Conservation (phyloP, 1,140 invertebrate genomes). For the Nasonia longicornis region DNA sequence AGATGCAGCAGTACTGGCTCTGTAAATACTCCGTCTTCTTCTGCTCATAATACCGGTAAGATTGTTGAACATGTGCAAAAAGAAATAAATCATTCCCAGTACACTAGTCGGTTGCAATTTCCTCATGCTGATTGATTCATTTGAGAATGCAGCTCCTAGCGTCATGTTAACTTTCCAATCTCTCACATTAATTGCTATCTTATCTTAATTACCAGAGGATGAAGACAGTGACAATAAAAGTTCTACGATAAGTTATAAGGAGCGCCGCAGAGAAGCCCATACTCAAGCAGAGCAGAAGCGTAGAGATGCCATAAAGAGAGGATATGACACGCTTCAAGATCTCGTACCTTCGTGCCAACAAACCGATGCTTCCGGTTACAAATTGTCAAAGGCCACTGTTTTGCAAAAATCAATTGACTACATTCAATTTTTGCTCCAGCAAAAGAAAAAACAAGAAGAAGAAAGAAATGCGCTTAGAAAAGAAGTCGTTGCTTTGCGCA, state of each 20-base stretch:
- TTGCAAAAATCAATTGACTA: slow-evolving; percentile 93
- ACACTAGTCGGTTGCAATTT: too few species aligned
- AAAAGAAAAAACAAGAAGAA: slow-evolving; percentile 93
- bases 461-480: slow-evolving; percentile 93
- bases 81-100: too few species aligned
- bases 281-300: slow-evolving; percentile 98
- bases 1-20: slow-evolving; percentile 87
- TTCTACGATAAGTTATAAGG: slow-evolving; percentile 90
- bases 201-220: slow-evolving; percentile 76
- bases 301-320: slow-evolving; percentile 96
- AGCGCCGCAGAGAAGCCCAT: slow-evolving; percentile 92
- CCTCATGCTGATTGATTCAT: neutral
- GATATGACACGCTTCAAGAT: slow-evolving; percentile 91
- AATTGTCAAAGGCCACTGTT: slow-evolving; percentile 96
- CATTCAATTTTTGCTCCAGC: slow-evolving; percentile 90
- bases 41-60: slow-evolving; percentile 86
- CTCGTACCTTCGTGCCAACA: slow-evolving; percentile 92
- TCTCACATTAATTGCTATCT: slow-evolving; percentile 41
- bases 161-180: neutral
- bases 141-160: neutral
- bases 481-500: slow-evolving; percentile 93
- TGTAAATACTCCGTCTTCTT: slow-evolving; percentile 84
- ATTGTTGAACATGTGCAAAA: neutral
- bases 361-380: slow-evolving; percentile 87
- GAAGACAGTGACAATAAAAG: slow-evolving; percentile 89